Percentiles rank a stretch among this genome's conserved stretches.
Evolutionary conservation across 1,140 invertebrate species (phyloP).

Genomic region (Zophobas atratus): DNA sequence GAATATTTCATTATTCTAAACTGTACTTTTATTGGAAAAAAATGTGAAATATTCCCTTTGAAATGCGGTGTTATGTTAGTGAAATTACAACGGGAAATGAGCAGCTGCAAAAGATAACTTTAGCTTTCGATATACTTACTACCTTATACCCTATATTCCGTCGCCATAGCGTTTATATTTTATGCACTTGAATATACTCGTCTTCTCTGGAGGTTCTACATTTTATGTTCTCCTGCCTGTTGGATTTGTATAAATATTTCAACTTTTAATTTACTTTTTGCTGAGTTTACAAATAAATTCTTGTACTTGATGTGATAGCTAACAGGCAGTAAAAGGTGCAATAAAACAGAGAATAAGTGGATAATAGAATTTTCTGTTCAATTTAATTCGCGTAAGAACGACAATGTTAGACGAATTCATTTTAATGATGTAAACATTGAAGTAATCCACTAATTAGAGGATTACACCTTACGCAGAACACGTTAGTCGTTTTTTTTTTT

Average conservation of each 20-base stretch:
- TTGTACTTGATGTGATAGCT: conserved; percentile 26
- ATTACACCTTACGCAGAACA: too few species aligned
- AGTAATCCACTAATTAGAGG: too few species aligned
- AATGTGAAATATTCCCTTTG: conserved; percentile 1
- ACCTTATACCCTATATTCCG: conserved; percentile 6
- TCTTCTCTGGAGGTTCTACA: conserved; percentile 36
- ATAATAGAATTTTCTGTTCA: conserved; percentile 35
- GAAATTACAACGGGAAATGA: conserved; percentile 8
- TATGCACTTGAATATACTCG: conserved; percentile 35
- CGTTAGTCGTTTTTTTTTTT: too few species aligned
- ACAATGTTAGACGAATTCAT: not conserved
- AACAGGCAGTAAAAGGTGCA: conserved; percentile 27
- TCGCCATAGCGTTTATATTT: conserved; percentile 29
- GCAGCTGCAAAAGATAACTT: conserved; percentile 22
- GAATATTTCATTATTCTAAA: conserved; percentile 15
- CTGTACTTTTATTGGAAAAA: not conserved
- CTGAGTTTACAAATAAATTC: conserved; percentile 36
- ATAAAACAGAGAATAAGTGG: conserved; percentile 32
- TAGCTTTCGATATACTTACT: conserved; percentile 26
- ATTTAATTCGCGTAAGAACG: not conserved
- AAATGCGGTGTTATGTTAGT: conserved; percentile 3
- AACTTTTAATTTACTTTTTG: conserved; percentile 40
- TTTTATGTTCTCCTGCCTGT: conserved; percentile 27
- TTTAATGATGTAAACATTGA: too few species aligned
- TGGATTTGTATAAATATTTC: conserved; percentile 41